Percentiles rank a stretch among this genome's conserved stretches.
phyloP scores from a whole-genome alignment of 2,113 vertebrate genomes.

The Phaethornis superciliosus region DNA sequence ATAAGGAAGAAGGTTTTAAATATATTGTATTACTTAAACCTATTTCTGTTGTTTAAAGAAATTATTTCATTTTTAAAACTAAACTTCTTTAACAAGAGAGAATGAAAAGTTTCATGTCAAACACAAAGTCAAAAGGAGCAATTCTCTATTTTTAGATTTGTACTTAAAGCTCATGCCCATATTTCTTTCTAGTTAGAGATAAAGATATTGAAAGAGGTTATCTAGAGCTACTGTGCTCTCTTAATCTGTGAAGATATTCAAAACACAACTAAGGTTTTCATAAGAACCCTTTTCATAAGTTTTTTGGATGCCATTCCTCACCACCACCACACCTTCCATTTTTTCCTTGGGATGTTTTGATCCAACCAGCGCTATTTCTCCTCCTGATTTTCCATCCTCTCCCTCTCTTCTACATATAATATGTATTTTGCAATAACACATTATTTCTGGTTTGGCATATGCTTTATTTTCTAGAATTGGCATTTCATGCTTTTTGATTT shows the following conservation, averaged over 20 bases:
- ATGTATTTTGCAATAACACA: neutral
- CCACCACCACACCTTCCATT: neutral
- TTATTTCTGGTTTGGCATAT: conserved; percentile 16
- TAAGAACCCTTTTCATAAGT: neutral
- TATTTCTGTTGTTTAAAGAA: neutral
- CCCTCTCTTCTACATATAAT: neutral
- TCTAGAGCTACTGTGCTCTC: neutral
- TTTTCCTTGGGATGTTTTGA: neutral
- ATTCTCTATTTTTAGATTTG: neutral
- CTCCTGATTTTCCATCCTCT: neutral
- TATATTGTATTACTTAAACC: neutral
- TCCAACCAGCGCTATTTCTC: neutral
- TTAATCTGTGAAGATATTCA: neutral
- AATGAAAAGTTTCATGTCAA: neutral
- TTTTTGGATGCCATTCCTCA: neutral
- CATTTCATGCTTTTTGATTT: conserved; percentile 49
- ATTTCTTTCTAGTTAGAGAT: neutral
- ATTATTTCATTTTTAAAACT: neutral
- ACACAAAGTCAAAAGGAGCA: neutral
- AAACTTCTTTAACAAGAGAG: neutral
- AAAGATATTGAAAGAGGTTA: neutral
- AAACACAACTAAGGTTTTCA: neutral
- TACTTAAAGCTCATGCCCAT: neutral
- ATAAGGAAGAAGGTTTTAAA: neutral
- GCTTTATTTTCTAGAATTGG: conserved; percentile 54